A percentile compares a stretch with the other conserved stretches of the same genome.
Evolutionary conservation across 2,113 vertebrate genomes (phyloP).

Genomic region (Hoplias malabaricus): DNA sequence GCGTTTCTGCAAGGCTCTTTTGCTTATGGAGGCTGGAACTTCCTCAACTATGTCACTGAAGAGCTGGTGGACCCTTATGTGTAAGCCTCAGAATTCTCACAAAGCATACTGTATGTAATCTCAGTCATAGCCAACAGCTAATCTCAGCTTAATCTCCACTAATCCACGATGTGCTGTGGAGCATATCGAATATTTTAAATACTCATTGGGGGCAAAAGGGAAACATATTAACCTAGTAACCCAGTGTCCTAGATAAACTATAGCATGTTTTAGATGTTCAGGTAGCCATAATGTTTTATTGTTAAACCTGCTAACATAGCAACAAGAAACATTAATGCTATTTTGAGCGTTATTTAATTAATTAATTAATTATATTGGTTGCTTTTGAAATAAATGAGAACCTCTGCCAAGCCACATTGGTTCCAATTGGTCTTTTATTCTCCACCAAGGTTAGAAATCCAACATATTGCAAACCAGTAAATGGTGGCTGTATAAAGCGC

Average conservation of each 20-base stretch:
- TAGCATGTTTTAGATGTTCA: neutral
- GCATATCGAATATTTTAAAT: neutral
- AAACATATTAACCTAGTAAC: neutral
- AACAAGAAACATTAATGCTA: neutral
- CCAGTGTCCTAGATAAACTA: neutral
- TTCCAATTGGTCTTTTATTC: neutral
- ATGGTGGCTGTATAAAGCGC: no score
- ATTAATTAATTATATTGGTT: no score
- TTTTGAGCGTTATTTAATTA: no score
- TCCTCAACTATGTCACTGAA: conserved; percentile 94
- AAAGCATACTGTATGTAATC: neutral
- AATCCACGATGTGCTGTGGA: neutral
- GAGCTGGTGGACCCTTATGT: conserved; percentile 89
- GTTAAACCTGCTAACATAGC: neutral
- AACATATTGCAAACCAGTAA: no score
- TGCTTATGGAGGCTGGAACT: conserved; percentile 93
- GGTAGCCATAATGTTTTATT: neutral
- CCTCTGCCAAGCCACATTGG: neutral
- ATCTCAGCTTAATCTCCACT: neutral
- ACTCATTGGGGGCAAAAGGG: neutral
- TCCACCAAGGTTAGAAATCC: no score
- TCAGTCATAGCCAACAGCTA: neutral
- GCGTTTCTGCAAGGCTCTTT: conserved; percentile 92
- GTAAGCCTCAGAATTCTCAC: conserved; percentile 66
- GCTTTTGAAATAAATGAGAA: no score